Percentiles rank a stretch among this genome's conserved stretches.
These are phyloP conservation scores for Noctilio leporinus DNA, from an alignment of 2,113 vertebrate species.

Conservation along the genomic window DNA sequence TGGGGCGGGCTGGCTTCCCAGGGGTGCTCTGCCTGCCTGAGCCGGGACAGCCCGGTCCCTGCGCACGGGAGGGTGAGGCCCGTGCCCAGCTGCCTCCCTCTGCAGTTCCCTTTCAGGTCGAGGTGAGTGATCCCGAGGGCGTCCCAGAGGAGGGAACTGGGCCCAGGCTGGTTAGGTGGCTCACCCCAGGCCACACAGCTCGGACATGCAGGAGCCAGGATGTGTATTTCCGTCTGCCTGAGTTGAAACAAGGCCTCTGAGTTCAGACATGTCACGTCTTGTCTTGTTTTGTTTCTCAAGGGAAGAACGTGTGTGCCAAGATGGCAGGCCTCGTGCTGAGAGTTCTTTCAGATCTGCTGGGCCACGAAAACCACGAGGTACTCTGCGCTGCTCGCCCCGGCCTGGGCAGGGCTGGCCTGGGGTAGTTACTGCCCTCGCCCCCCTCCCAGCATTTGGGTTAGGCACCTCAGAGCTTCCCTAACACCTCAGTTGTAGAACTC, in stretches of 20 bases:
- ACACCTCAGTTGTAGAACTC: background rate
- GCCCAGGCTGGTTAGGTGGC: background rate
- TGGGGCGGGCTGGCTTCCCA: too few species aligned
- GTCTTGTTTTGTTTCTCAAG: constrained; percentile 70
- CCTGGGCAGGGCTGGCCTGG: background rate
- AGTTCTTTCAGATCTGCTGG: constrained; percentile 93
- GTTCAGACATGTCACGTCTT: background rate
- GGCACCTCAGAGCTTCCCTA: background rate
- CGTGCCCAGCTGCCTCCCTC: background rate
- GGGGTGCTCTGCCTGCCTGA: background rate
- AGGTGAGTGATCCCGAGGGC: background rate
- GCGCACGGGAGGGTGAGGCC: background rate
- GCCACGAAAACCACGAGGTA: constrained; percentile 96
- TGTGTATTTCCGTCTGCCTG: background rate
- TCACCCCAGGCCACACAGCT: background rate
- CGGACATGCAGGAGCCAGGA: background rate
- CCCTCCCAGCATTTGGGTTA: background rate
- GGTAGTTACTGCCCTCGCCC: too few species aligned
- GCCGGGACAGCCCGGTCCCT: background rate
- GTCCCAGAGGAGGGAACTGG: background rate
- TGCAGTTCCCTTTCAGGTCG: background rate
- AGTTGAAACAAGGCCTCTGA: background rate
- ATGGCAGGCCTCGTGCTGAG: constrained; percentile 86
- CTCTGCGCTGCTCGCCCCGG: background rate
- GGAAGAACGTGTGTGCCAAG: constrained; percentile 90